phyloP scores from a whole-genome alignment of 2,113 vertebrate genomes.

The Tetrao urogallus region DNA sequence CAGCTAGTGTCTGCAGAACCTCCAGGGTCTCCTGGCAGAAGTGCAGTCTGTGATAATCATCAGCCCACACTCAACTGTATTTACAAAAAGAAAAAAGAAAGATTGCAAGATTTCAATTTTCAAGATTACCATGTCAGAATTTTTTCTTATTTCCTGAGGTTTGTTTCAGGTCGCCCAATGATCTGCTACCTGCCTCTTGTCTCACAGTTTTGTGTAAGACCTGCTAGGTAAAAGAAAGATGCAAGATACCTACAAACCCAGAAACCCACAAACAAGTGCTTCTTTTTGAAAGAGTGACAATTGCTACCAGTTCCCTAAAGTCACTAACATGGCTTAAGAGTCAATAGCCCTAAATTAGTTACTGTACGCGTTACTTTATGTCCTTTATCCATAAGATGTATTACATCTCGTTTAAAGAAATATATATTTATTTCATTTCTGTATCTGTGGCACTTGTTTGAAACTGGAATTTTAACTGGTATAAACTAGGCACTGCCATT shows the following conservation, averaged over 20 bases:
- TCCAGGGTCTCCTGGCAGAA: background rate
- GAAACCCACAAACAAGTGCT: background rate
- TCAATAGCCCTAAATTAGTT: background rate
- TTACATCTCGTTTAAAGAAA: background rate
- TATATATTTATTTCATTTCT: background rate
- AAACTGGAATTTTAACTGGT: background rate
- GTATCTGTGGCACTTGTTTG: fast-evolving
- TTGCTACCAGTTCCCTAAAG: background rate
- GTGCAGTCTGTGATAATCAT: background rate
- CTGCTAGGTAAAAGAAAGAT: background rate
- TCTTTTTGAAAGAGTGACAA: background rate
- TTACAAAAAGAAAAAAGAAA: background rate
- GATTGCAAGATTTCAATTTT: background rate
- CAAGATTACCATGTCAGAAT: background rate
- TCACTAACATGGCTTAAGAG: background rate
- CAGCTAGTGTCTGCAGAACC: background rate
- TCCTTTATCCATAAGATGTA: background rate
- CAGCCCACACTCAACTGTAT: background rate
- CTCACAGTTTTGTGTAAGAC: background rate
- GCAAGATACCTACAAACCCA: background rate
- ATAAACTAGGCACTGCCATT: background rate
- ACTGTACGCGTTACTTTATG: background rate
- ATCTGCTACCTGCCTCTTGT: background rate
- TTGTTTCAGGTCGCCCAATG: background rate
- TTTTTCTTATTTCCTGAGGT: background rate